Percentiles rank a stretch among this genome's conserved stretches.
Evolutionary conservation across 2,113 vertebrate genomes (phyloP).

Genomic region (Zootoca vivipara): DNA sequence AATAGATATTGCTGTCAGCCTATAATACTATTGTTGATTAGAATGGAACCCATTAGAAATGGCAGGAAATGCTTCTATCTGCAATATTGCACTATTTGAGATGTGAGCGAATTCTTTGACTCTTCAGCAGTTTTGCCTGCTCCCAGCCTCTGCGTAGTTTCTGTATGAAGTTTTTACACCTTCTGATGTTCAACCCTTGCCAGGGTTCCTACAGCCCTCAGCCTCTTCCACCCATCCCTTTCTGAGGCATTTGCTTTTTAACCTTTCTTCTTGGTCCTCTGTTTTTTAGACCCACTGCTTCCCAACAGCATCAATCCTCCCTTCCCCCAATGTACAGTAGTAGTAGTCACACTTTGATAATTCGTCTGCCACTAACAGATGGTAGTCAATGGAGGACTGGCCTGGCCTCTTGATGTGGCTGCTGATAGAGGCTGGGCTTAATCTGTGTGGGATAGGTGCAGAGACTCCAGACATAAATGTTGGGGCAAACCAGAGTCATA

Average conservation of each 20-base stretch:
- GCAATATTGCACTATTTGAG: slow-evolving; percentile 30
- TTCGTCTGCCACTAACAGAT: too few species aligned
- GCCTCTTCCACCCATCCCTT: not conserved
- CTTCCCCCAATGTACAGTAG: not conserved
- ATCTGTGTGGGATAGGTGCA: not conserved
- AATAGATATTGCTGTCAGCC: not conserved
- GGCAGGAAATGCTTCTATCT: not conserved
- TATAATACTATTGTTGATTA: not conserved
- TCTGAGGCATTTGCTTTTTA: not conserved
- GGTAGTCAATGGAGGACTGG: not conserved
- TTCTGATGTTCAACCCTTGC: not conserved
- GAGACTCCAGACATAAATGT: not conserved
- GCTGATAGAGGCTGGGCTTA: not conserved
- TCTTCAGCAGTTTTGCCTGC: slow-evolving; percentile 33
- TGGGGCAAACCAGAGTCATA: not conserved
- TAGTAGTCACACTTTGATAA: not conserved
- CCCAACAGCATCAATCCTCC: too few species aligned
- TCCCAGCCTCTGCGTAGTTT: not conserved
- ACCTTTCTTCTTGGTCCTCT: not conserved
- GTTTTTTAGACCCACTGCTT: not conserved
- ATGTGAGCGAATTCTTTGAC: not conserved
- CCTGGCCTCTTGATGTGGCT: not conserved
- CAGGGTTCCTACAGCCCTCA: too few species aligned
- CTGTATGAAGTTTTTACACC: not conserved
- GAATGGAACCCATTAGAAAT: not conserved